Conservation (phyloP, 2,888 invertebrate species). For the Thereva unica region DNA sequence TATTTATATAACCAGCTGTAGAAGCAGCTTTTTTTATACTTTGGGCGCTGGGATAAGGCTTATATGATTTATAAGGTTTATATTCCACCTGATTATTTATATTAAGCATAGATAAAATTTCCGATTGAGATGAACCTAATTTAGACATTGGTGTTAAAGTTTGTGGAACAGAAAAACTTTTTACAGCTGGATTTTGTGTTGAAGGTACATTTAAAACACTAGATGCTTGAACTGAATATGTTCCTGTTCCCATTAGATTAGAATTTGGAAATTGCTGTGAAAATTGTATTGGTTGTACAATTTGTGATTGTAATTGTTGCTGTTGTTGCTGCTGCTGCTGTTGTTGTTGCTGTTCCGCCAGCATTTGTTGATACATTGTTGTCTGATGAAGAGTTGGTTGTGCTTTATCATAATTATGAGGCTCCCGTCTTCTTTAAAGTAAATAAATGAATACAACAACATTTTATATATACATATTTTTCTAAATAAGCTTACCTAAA, state of each 20-base stretch:
- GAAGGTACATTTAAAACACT: constrained; percentile 43
- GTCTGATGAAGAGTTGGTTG: constrained; percentile 59
- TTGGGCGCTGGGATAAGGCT: constrained; percentile 50
- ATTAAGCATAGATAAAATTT: constrained; percentile 50
- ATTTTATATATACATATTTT: too few relatives aligned
- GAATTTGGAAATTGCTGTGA: constrained; percentile 39
- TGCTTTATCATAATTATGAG: constrained; percentile 59
- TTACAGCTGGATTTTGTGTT: constrained; percentile 41
- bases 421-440: constrained; percentile 51
- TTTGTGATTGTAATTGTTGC: constrained; percentile 47
- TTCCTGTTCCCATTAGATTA: neutral
- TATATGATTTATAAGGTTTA: constrained; percentile 47
- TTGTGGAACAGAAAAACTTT: constrained; percentile 40
- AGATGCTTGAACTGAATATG: neutral
- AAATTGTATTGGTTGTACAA: constrained; percentile 45
- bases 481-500: constrained; percentile 45
- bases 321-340: constrained; percentile 48
- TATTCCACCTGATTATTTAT: constrained; percentile 33
- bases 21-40: constrained; percentile 55
- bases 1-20: constrained; percentile 52
- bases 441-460: constrained; percentile 5
- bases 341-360: constrained; percentile 54
- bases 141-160: constrained; percentile 6
- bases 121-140: constrained; percentile 45
- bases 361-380: constrained; percentile 58